Percentiles rank a stretch among this genome's conserved stretches.
phyloP scores from a whole-genome alignment of 2,888 invertebrate species.

The Syrphus vitripennis region DNA sequence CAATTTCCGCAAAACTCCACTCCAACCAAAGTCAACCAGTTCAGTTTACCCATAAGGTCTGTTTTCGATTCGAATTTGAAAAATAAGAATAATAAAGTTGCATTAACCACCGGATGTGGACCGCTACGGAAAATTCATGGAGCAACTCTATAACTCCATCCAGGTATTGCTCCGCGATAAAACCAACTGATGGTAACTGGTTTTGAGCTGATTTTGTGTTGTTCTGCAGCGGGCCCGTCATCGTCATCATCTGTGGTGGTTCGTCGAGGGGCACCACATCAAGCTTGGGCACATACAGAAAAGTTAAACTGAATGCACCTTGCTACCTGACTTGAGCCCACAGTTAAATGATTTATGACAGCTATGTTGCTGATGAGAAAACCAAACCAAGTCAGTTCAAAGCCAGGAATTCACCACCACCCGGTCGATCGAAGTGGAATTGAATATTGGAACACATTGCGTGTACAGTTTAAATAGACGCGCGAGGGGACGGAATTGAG shows the following conservation, averaged over 20 bases:
- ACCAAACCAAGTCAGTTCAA: conserved; percentile 16
- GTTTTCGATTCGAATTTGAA: not conserved
- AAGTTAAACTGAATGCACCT: conserved; percentile 68
- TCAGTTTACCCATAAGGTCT: conserved; percentile 54
- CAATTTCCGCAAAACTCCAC: conserved; percentile 47
- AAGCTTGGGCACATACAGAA: conserved; percentile 14
- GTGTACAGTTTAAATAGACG: not conserved
- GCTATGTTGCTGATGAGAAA: conserved; percentile 64
- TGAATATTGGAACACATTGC: conserved; percentile 9
- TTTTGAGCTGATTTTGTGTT: conserved; percentile 47
- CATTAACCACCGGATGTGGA: conserved; percentile 69
- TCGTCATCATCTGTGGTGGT: conserved; percentile 10
- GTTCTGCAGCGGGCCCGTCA: not conserved
- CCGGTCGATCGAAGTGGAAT: conserved; percentile 13
- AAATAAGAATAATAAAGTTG: conserved; percentile 24
- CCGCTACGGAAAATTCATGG: conserved; percentile 67
- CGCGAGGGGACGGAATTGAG: not conserved
- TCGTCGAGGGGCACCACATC: not conserved
- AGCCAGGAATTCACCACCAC: conserved; percentile 8
- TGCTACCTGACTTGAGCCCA: conserved; percentile 69
- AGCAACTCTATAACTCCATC: conserved; percentile 57
- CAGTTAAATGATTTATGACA: conserved; percentile 70
- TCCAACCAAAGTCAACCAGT: conserved; percentile 30
- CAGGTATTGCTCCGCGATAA: conserved; percentile 68
- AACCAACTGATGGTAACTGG: conserved; percentile 40